Conservation (phyloP, 2,113 vertebrate species). For the Emberiza fucata region DNA sequence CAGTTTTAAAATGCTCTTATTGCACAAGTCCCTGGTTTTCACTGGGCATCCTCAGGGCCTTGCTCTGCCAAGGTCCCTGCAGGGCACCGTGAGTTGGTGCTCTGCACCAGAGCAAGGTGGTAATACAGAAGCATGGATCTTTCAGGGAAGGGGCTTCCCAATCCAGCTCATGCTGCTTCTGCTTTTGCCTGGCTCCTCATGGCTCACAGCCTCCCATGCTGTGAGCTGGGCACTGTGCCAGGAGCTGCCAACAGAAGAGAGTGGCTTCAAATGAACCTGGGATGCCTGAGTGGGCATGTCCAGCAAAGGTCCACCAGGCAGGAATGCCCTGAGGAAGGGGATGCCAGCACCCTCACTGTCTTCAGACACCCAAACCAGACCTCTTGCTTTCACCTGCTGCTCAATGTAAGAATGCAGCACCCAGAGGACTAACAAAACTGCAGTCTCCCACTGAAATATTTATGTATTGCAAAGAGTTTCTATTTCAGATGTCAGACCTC, state of each 20-base stretch:
- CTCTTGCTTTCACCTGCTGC: not conserved
- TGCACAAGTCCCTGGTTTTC: not conserved
- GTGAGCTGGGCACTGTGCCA: not conserved
- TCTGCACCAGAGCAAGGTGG: not conserved
- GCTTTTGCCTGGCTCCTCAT: not conserved
- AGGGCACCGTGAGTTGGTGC: fast-evolving
- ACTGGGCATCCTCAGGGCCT: not conserved
- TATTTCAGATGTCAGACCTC: not conserved
- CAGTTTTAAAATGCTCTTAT: not conserved
- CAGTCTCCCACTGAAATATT: not conserved
- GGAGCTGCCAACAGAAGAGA: not conserved
- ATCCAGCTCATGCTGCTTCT: not conserved
- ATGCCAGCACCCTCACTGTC: not conserved
- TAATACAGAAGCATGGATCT: not conserved
- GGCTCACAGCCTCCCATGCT: not conserved
- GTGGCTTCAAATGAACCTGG: not conserved
- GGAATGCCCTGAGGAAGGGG: not conserved
- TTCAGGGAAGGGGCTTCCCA: not conserved
- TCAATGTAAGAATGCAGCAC: not conserved
- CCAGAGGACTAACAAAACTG: not conserved
- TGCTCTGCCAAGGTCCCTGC: not conserved
- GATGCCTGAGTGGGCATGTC: not conserved
- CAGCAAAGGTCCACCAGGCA: not conserved
- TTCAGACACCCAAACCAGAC: not conserved
- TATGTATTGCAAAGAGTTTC: not conserved